These are phyloP conservation scores for Rhinolophus sinicus DNA, from an alignment of 2,113 vertebrate species.

Conservation along the genomic window DNA sequence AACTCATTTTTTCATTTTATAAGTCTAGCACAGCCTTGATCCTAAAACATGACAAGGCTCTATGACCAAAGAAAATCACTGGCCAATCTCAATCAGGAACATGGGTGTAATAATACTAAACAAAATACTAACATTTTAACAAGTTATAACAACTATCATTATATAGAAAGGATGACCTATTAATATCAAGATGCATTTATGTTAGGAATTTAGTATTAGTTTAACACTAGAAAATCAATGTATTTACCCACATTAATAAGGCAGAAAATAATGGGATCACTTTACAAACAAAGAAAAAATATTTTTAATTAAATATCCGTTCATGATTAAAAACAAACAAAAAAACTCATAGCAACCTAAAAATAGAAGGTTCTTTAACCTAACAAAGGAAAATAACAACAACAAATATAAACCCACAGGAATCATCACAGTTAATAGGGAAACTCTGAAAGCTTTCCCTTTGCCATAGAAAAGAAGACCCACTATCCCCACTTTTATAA, in stretches of 20 bases:
- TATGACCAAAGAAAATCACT: not conserved
- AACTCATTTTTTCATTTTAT: conserved; percentile 4
- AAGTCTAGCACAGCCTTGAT: not conserved
- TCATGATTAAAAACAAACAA: not conserved
- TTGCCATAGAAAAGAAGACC: not conserved
- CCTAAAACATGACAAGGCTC: not conserved
- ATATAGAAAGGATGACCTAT: not conserved
- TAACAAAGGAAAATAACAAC: not conserved
- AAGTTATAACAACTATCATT: not conserved
- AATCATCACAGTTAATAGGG: not conserved
- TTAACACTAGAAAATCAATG: not conserved
- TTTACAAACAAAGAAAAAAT: not conserved
- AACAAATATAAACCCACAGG: not conserved
- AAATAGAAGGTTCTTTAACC: not conserved
- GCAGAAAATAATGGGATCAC: conserved; percentile 10
- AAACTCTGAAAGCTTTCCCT: conserved; percentile 11
- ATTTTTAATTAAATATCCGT: not conserved
- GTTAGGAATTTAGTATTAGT: not conserved
- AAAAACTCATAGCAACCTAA: not conserved
- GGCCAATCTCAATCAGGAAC: not conserved
- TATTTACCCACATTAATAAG: not conserved
- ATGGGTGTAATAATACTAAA: not conserved
- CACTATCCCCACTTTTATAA: not conserved
- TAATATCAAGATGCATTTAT: not conserved
- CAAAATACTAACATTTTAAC: not conserved